Evolutionary conservation across 2,113 vertebrate genomes (phyloP).

Genomic region (Peromyscus maniculatus): DNA sequence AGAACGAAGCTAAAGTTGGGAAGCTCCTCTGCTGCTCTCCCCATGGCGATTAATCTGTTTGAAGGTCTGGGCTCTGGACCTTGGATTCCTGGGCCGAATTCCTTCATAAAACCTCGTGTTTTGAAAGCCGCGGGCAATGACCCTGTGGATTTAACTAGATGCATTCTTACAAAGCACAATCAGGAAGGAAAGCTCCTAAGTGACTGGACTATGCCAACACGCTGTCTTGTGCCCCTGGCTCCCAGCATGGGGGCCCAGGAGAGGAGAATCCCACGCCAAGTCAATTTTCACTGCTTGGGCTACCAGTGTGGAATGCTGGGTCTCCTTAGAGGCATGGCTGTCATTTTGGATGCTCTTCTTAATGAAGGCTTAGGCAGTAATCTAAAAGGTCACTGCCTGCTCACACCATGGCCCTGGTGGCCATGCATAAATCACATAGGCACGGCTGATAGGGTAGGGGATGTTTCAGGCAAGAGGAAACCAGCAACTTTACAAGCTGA

Average conservation of each 20-base stretch:
- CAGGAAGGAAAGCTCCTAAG: slow-evolving; percentile 76
- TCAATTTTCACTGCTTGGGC: slow-evolving; percentile 81
- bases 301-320: slow-evolving; percentile 75
- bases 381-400: slow-evolving; percentile 74
- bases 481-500: slow-evolving; percentile 25
- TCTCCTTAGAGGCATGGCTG: slow-evolving; percentile 73
- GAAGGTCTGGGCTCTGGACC: slow-evolving; percentile 83
- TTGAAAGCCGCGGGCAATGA: slow-evolving; percentile 80
- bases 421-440: not conserved
- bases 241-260: slow-evolving; percentile 69
- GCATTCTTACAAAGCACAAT: slow-evolving; percentile 78
- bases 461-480: slow-evolving; percentile 32
- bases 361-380: slow-evolving; percentile 73
- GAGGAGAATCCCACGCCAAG: slow-evolving; percentile 81
- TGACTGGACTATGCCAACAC: slow-evolving; percentile 77
- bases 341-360: slow-evolving; percentile 78
- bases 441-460: not conserved
- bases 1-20: slow-evolving; percentile 73
- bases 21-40: slow-evolving; percentile 76
- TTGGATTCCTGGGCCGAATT: slow-evolving; percentile 79
- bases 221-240: slow-evolving; percentile 76
- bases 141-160: slow-evolving; percentile 81
- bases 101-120: slow-evolving; percentile 79
- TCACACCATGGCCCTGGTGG: not conserved
- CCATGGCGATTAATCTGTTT: slow-evolving; percentile 82